These are phyloP conservation scores for Ormyrus nitidulus DNA, from an alignment of 2,888 invertebrate species.

Conservation along the genomic window DNA sequence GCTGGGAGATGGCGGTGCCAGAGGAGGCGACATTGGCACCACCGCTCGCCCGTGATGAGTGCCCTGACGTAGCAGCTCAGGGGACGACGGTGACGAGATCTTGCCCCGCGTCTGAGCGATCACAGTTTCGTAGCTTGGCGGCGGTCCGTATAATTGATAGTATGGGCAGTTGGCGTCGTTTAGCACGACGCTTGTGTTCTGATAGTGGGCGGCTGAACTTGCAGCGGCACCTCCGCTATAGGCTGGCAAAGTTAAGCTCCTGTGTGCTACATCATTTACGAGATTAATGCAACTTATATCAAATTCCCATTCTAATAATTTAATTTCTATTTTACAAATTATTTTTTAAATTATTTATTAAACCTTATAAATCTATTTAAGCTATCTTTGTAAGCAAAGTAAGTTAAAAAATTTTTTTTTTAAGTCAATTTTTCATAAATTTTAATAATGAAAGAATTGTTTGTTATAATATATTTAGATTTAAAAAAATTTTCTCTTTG, in stretches of 20 bases:
- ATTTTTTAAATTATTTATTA: neutral
- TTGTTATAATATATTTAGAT: too few relatives aligned
- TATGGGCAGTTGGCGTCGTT: conserved; percentile 74
- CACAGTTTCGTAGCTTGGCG: conserved; percentile 77
- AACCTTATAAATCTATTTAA: conserved; percentile 2
- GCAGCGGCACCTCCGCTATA: conserved; percentile 60
- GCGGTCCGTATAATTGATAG: conserved; percentile 76
- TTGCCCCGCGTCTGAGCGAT: conserved; percentile 73
- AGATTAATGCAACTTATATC: neutral
- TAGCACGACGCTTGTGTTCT: conserved; percentile 71
- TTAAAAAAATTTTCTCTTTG: too few relatives aligned
- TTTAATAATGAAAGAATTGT: neutral
- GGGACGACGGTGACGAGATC: conserved; percentile 66
- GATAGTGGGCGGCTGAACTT: conserved; percentile 69
- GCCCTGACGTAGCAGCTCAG: conserved; percentile 61
- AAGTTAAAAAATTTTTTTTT: neutral
- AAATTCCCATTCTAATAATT: too few relatives aligned
- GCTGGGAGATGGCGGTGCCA: neutral
- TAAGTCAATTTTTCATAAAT: neutral
- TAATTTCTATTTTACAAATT: too few relatives aligned
- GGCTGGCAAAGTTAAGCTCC: conserved; percentile 57
- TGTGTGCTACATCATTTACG: conserved; percentile 63
- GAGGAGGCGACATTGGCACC: neutral
- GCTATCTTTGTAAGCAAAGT: neutral
- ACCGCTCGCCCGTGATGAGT: neutral